Base-by-base conservation (phyloP, 2,113 vertebrate genomes). In the Mixornis gularis region DNA sequence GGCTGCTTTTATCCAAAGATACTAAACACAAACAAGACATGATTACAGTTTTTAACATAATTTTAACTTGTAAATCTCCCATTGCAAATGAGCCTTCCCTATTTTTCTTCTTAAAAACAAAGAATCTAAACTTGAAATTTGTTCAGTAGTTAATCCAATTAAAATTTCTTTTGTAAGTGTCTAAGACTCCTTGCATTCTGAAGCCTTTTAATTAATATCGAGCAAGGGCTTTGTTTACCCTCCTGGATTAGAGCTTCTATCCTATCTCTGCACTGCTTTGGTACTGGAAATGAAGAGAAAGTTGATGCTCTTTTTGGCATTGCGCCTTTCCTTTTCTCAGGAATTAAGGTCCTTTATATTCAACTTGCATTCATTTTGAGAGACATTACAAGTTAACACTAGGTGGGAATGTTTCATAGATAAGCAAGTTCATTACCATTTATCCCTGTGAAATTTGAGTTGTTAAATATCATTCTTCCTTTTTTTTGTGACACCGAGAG, bases 211-310 rank as follows among this genome's bases (percentile, higher is more conserved):
- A 95, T 85, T 91, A 94, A 72, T 73, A 77, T 20, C 0, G 1
- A 90, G 43, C 25, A 56, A 87, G 38, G 32, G n/a, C 34, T 92
- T 95, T 93, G 81, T 95, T 97, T 95, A 86, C 13, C 19, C 24
- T 78, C 81, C 55, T 49, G 86, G 69, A 90, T 94, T 93, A 87
- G 18, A 80, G 65, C 51, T 71, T 87, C 59, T n/a, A 79, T 77
- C 51, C 17, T 34, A 40, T 77, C 51, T 90, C 48, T 36, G 17
- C 6, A 2, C 10, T 46, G 40, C 40, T 89, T 90, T 88, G 62
- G 79, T 68, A 72, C 13, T 91, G 21, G 41, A 69, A 94, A 91
- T 21, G 7, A 95, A 84, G 40, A 62, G 70, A 78, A 89, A 71
- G 17, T 22, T 71, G 69, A 60, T 92, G 81, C 18, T 34, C 12